Base-by-base conservation (phyloP, 2,888 invertebrate genomes). In the Agrotis exclamationis region DNA sequence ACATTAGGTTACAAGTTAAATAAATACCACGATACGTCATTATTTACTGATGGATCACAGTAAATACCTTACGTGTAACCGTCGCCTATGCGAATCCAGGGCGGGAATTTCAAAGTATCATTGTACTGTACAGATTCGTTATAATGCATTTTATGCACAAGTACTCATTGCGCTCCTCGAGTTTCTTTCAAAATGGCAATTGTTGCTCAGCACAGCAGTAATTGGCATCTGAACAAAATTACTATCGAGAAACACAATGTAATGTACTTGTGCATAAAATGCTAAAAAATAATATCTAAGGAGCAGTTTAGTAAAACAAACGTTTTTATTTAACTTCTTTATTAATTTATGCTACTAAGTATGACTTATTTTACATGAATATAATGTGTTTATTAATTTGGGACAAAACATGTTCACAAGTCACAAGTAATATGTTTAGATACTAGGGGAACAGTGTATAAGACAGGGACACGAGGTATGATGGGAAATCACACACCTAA, bases 321-420 rank as follows among this genome's bases (percentile, higher is more conserved):
- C 1, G 33, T 33, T 44, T 11, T 18, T 28, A 76, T 44, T 48
- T 68, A 51, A 39, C 65, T 63, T 16, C 20, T 62, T 33, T 24
- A 59, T 59, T 59, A 16, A 39, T 33, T n/a, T 33, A n/a, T 3
- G 56, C 56, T n/a, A n/a, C 1, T 33, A n/a, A n/a, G n/a, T n/a
- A 56, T 6, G 13, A 24, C 33, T 56, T 11, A 28, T 28, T 56
- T 56, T 28, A 56, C 28, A 56, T 53, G 53, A 33, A n/a, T n/a
- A n/a, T n/a, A n/a, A 33, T 33, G 39, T 39, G 39, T 39, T 39
- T 39, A 39, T 39, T 39, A 39, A 39, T 39, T 39, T 39, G 39
- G 39, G 39, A 39, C 39, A 39, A 39, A 39, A 39, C 39, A 39
- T 39, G 20, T 50, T 50, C 11, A 50, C 20, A 50, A 20, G 39